Evolutionary conservation across 2,797 vertebrate genomes (phyloP), one percentile per base, ranked within the genome.

Genomic region (Anas flavirostris): DNA sequence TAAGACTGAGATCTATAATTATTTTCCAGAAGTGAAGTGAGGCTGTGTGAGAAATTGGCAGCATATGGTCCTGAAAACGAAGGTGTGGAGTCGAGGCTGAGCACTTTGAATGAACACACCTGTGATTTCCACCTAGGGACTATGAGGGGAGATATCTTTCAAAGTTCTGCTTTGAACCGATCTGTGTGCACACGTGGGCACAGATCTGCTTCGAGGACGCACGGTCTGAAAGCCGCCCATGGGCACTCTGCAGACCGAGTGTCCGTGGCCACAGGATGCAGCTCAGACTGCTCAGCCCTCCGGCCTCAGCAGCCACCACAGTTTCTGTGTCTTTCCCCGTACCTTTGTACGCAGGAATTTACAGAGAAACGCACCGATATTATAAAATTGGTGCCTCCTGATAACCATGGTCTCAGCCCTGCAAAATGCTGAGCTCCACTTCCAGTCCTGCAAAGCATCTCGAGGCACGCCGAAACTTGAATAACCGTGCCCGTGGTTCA

Each of bases 331-430:
- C 50, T 60, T 50, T 81, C 1, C 1, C 0, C 19, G 22, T 26
- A 26, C 5, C 0, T 72, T 66, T 63, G 44, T 62, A 26, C 10
- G 5, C 1, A 1, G 16, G 44, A 52, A 31, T 50, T 52, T 46
- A 35, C 8, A 83, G 50, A 64, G 11, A 66, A 67, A 63, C 68
- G 25, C 26, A 31, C 19, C 16, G 46, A 25, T 70, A 16, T 58
- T 29, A 66, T 18, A 56, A 74, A 69, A 74, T 16, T 52, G 29
- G 41, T 29, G 35, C 21, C 18, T 75, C 31, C 56, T 29, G 62
- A 85, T 53, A 78, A 63, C 52, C 14, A 58, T 62, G 66, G 21
- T 53, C 46, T 78, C 79, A 70, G 79, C 12, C 33, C 31, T 46
- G 15, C 0, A 3, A 66, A 79, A 63, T 26, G 63, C 46, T 58